Percentiles rank a stretch among this genome's conserved stretches.
Conservation (phyloP, 2,888 invertebrate species). For the Blastobasis adustella region DNA sequence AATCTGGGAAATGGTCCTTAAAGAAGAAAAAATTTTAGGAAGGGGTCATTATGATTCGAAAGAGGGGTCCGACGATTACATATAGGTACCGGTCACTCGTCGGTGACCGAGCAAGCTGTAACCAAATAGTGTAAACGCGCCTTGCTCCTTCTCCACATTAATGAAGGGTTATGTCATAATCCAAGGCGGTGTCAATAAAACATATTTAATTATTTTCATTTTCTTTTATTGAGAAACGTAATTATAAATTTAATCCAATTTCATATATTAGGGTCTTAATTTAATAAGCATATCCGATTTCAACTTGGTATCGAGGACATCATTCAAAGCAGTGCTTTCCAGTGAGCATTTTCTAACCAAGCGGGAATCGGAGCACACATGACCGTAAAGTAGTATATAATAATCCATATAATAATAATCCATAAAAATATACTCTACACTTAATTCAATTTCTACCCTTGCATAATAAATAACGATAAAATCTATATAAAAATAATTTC, state of each 20-base stretch:
- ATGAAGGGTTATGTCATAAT: no score
- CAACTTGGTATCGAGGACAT: neutral
- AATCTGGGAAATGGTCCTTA: no score
- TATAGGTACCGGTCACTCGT: no score
- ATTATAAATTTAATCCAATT: neutral
- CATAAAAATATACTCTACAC: neutral
- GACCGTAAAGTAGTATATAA: neutral
- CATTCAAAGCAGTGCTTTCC: neutral
- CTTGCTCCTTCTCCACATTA: no score
- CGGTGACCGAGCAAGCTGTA: no score
- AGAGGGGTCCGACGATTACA: no score
- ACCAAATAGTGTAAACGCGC: no score
- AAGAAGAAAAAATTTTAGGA: no score
- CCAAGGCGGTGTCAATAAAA: no score
- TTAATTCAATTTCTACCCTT: conserved; percentile 9
- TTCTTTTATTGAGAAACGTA: neutral
- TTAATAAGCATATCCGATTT: conserved; percentile 5
- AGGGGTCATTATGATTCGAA: no score
- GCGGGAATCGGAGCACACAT: neutral
- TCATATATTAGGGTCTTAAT: neutral
- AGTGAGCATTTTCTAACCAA: no score
- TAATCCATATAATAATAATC: conserved; percentile 4
- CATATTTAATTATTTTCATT: no score
- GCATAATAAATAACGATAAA: neutral
- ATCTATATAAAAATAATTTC: neutral